phyloP scores from a whole-genome alignment of 2,888 invertebrate genomes.

The Amblyteles armatorius region DNA sequence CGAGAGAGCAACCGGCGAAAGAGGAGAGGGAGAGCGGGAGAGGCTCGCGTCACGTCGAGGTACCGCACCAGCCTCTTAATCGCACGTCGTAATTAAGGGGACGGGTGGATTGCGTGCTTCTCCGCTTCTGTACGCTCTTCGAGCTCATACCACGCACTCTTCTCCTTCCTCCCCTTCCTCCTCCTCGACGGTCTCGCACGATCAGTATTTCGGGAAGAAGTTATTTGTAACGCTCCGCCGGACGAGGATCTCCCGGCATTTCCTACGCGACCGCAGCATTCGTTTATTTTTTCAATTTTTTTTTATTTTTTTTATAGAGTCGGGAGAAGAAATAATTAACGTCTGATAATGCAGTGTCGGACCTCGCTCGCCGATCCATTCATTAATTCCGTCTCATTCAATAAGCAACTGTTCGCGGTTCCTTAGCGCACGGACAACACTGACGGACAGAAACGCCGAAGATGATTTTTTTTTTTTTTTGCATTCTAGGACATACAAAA shows the following conservation, averaged over 20 bases:
- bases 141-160: slow-evolving; percentile 35
- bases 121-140: slow-evolving; percentile 31
- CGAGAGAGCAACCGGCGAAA: slow-evolving; percentile 48
- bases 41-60: slow-evolving; percentile 35
- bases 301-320: neutral
- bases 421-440: neutral
- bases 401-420: slow-evolving; percentile 10
- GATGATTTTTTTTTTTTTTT: too few species aligned
- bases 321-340: slow-evolving; percentile 31
- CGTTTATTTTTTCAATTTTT: neutral
- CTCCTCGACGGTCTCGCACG: slow-evolving; percentile 38
- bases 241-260: slow-evolving; percentile 39
- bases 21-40: slow-evolving; percentile 24
- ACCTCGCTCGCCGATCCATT: neutral
- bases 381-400: neutral
- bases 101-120: slow-evolving; percentile 62
- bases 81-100: slow-evolving; percentile 68
- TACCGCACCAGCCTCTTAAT: slow-evolving; percentile 62
- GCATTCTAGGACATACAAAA: too few species aligned
- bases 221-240: slow-evolving; percentile 61
- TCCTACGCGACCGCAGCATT: slow-evolving; percentile 38
- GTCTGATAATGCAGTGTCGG: slow-evolving; percentile 20
- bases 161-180: slow-evolving; percentile 18
- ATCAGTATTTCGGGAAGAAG: slow-evolving; percentile 65
- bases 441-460: too few species aligned